Base-by-base conservation (phyloP, 64 coral and sea anemone species). In the Hydrozoanthus tunicans region DNA sequence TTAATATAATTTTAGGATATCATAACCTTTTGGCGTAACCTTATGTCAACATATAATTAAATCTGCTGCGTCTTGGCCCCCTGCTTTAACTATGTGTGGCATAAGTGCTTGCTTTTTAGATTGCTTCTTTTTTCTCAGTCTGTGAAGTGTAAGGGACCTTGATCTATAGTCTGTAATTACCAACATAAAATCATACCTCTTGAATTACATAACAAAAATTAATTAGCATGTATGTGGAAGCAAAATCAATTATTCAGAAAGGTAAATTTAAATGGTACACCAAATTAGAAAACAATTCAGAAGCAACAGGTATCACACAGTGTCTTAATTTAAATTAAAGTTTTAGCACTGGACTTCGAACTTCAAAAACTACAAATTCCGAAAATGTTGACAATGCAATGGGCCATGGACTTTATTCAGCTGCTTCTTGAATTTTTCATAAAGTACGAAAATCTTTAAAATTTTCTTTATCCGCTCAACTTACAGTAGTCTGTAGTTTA, bases 301-400 rank as follows among this genome's bases (percentile, higher is more conserved):
- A 7, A 26, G 8, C 70, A 25, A 24, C 17, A 26, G 20, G 70
- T 24, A 32, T 24, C 20, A 52, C 26, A 63, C 24, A 52, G 11
- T 83, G 3, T 4, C 55, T 17, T 7, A 51, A 9, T 25, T 74
- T 73, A 51, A 23, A 43, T 73, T 27, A 74, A 55, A 59, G 3
- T 74, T 74, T 51, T 12, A 75, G 7, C 27, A 59, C 9, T 88
- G 84, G 55, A 88, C 84, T 88, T 88, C 55, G 68, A 88, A 88
- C 69, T 52, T 76, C 53, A 2, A 53, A 76, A 11, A 52, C 51
- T 6, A 73, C n/a, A 58, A 73, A 73, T 27, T 24, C 9, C 14
- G 24, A 88, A 73, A 88, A 74, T 72, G 7, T 59, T 58, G 61
- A 59, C 26, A 73, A 8, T 62, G 57, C 15, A 27, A 43, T 43